A percentile compares a stretch with the other conserved stretches of the same genome.
These are phyloP conservation scores for Escarpia spicata DNA, from an alignment of 2,888 invertebrate species.

Conservation along the genomic window DNA sequence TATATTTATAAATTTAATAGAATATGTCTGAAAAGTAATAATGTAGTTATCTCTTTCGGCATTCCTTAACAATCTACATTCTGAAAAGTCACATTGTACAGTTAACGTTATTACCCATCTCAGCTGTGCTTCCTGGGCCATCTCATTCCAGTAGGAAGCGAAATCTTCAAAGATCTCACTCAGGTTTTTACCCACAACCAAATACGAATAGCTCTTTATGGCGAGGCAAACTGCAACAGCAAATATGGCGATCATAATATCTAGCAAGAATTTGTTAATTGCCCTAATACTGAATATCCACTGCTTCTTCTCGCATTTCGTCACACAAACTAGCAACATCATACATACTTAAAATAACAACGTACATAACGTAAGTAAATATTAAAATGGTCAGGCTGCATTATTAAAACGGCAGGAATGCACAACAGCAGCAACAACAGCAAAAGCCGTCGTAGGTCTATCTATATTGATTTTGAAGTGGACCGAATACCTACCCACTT, in stretches of 20 bases:
- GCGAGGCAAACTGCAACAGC: slow-evolving; percentile 76
- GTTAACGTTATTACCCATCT: slow-evolving; percentile 77
- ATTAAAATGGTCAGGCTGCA: neutral
- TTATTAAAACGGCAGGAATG: neutral
- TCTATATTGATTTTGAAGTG: neutral
- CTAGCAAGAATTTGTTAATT: neutral
- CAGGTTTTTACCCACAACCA: slow-evolving; percentile 76
- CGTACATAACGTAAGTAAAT: neutral
- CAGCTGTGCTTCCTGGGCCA: slow-evolving; percentile 88
- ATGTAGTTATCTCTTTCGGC: too few relatives aligned
- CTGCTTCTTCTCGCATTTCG: neutral
- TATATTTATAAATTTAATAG: too few relatives aligned
- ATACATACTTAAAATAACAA: slow-evolving; percentile 10
- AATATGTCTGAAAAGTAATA: too few relatives aligned
- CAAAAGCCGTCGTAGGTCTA: neutral
- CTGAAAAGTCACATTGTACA: neutral
- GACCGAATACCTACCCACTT: slow-evolving; percentile 72
- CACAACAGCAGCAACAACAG: slow-evolving; percentile 25
- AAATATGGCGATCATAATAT: neutral
- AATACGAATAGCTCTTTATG: slow-evolving; percentile 75
- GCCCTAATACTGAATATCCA: neutral
- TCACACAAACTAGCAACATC: slow-evolving; percentile 7
- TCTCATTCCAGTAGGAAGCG: slow-evolving; percentile 79
- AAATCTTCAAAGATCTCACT: slow-evolving; percentile 82
- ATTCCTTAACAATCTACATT: neutral